Base-by-base conservation (phyloP, 2,113 vertebrate genomes). In the Myotis brandtii region DNA sequence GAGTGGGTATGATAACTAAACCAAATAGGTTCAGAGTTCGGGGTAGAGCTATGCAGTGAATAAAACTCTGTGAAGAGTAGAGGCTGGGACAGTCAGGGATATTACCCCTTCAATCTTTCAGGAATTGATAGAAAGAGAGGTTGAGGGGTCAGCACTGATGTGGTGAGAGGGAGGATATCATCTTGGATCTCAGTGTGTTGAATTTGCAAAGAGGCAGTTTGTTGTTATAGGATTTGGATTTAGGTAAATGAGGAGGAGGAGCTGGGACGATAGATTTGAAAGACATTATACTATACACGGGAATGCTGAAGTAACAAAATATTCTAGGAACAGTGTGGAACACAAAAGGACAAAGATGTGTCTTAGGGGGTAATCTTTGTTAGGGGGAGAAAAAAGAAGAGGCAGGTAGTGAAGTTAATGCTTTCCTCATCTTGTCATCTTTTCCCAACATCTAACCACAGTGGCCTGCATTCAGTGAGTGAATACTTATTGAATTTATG, bases 1-100 rank as follows among this genome's bases (percentile, higher is more conserved):
- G 40, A 86, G 40, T 64, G 7, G 54, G 5, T 46, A 21, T 80
- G 30, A 54, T 92, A 87, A 46, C 92, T 75, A 93, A 93, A 79
- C 9, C 37, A 73, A 48, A 79, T 81, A 93, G 43, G 46, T 90
- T 93, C 64, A 80, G 64, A 70, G 14, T 94, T 87, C 54, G 52
- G 20, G 25, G 25, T 32, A 50, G 37, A 79, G 46, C 34, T 43
- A 37, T 54, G 13, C 17, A 87, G 40, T 66, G n/a, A 86, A 52
- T 72, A 82, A 79, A 87, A 2, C 32, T 67, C 8, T 20, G n/a
- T 16, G 16, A 79, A 94, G 32, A 8, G 25, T 64, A 50, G 34
- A 70, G 11, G 17, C 54, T 21, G 40, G 14, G 11, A 54, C 20
- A 73, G 14, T 85, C 32, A 75, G 70, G 9, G 34, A 67, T 5